Base-by-base conservation (phyloP, 2,888 invertebrate genomes). In the Schrankia costaestrigalis region DNA sequence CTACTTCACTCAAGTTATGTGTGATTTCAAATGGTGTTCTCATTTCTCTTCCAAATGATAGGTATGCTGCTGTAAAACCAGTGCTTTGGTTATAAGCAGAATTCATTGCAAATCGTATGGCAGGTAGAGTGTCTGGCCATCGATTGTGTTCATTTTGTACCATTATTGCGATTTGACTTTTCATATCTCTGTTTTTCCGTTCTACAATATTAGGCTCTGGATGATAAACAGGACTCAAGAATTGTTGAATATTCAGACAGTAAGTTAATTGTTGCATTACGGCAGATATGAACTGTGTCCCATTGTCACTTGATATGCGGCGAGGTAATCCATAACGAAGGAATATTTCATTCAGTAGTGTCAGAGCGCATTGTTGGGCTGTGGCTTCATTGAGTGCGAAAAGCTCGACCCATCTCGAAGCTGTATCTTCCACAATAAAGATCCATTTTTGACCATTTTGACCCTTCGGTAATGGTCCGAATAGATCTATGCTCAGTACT, bases 261-360 rank as follows among this genome's bases (percentile, higher is more conserved):
- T 35, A 52, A 0, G 23, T 23, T 0, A 65, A 25, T 27, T 71
- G 46, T 27, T 73, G 74, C 65, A 74, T 70, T 1, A 71, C 43
- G 0, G 43, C 53, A 2, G 58, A 56, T 0, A 73, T 48, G 32
- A 74, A 71, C 23, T 73, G 72, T 0, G 53, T 32, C 0, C 73
- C 74, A 9, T 76, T 77, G 22, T 77, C 71, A 8, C 57, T 62
- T 3, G 66, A 49, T 0, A 76, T 9, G 8, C 65, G 30, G 0
- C 73, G 21, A 2, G 24, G 12, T 29, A 1, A 23, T 3, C 23
- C 23, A 23, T 4, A 23, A 4, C 23, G 23, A 3, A 75, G 29
- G 15, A 75, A 62, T 2, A 72, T 35, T 31, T 75, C 70, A 17
- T 70, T 41, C 0, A 77, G 26, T 0, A 77, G 34, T 0, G 37